These are phyloP conservation scores for Venturia canescens DNA, from an alignment of 1,140 invertebrate species.

Conservation along the genomic window DNA sequence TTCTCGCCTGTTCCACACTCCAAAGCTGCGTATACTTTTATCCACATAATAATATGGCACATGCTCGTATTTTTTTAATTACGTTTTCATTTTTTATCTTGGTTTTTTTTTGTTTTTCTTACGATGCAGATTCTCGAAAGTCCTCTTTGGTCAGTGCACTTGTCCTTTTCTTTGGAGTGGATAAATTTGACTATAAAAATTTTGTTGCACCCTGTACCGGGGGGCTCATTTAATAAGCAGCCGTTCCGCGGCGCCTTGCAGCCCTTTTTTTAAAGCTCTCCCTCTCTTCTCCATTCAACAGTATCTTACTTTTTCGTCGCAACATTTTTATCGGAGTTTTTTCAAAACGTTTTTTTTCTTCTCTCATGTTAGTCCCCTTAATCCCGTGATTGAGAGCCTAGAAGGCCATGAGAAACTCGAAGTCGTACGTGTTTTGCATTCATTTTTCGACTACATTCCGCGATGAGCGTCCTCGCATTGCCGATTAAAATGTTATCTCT, in stretches of 20 bases:
- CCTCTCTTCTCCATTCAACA: no score
- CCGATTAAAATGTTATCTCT: slow-evolving; percentile 6
- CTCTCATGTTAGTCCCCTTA: background rate
- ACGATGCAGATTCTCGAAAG: no score
- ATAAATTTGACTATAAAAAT: slow-evolving; percentile 59
- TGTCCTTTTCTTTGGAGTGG: slow-evolving; percentile 29
- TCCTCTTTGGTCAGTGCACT: no score
- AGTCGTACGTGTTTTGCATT: background rate
- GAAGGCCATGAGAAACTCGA: slow-evolving; percentile 1
- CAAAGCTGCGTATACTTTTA: no score
- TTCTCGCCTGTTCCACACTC: no score
- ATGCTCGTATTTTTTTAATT: no score
- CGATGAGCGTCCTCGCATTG: background rate
- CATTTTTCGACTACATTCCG: slow-evolving; percentile 2
- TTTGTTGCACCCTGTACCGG: slow-evolving; percentile 44
- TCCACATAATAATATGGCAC: no score
- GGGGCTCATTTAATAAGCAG: slow-evolving; percentile 2
- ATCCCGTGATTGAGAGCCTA: slow-evolving; percentile 3
- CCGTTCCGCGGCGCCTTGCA: no score
- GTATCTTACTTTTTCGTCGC: no score
- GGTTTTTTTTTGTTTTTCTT: no score
- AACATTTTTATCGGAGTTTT: background rate
- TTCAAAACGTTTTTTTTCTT: background rate
- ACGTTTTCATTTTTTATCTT: no score
- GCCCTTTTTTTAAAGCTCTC: no score